Evolutionary conservation across 2,113 vertebrate genomes (phyloP).

Genomic region (Lates calcarifer): DNA sequence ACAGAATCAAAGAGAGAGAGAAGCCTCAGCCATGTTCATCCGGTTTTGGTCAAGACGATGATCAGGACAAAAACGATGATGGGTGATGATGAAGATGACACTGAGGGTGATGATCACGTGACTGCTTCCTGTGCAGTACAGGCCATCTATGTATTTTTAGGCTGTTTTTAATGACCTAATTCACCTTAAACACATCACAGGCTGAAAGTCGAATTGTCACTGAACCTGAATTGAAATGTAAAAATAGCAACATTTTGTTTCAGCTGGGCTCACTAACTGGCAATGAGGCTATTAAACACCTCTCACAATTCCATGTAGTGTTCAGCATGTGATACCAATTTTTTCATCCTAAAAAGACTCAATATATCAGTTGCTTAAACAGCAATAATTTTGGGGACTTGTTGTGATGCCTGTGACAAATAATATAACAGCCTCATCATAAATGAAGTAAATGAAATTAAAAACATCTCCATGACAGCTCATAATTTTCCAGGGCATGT

Average conservation of each 20-base stretch:
- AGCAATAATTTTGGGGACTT: too few relatives aligned
- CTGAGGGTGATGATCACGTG: conserved; percentile 38
- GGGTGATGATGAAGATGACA: conserved; percentile 33
- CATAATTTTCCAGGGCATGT: background rate
- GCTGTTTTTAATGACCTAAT: background rate
- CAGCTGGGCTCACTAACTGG: background rate
- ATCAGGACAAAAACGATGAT: background rate
- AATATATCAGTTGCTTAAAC: background rate
- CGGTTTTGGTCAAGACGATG: conserved; percentile 26
- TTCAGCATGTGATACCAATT: background rate
- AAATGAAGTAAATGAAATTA: too few relatives aligned
- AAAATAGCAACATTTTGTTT: background rate
- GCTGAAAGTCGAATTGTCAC: background rate
- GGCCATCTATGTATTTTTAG: background rate
- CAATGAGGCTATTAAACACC: background rate
- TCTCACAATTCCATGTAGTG: too few relatives aligned
- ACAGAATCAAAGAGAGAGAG: conserved; percentile 27
- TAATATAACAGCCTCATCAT: too few relatives aligned
- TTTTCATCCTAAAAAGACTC: background rate
- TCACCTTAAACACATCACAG: background rate
- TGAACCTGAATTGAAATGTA: background rate
- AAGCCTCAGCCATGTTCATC: conserved; percentile 26
- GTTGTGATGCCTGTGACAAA: background rate
- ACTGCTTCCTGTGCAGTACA: conserved; percentile 13
- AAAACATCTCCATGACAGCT: too few relatives aligned